phyloP scores from a whole-genome alignment of 2,888 invertebrate genomes.

The Hedychridium roseum region DNA sequence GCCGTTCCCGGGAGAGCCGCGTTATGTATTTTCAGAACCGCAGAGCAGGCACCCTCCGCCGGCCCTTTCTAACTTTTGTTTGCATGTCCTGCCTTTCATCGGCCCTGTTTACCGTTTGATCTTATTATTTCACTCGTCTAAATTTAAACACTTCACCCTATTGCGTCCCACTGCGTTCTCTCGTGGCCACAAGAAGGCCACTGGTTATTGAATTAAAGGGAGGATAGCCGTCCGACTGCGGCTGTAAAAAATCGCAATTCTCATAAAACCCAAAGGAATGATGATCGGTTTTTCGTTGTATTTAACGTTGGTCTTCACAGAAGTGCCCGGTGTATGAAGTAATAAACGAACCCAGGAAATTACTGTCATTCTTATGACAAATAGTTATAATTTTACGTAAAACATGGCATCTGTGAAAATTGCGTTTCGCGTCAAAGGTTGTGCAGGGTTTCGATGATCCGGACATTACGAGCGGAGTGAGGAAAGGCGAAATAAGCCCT shows the following conservation, averaged over 20 bases:
- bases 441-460: too few relatives aligned
- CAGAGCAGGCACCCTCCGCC: conserved; percentile 33
- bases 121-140: conserved; percentile 61
- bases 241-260: too few relatives aligned
- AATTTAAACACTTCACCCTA: conserved; percentile 57
- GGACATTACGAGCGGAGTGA: conserved; percentile 19
- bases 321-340: too few relatives aligned
- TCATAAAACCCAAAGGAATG: too few relatives aligned
- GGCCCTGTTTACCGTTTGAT: conserved; percentile 54
- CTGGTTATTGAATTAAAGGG: conserved; percentile 31
- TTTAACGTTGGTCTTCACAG: too few relatives aligned
- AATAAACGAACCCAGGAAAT: too few relatives aligned
- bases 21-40: conserved; percentile 46
- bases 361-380: too few relatives aligned
- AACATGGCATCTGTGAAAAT: too few relatives aligned
- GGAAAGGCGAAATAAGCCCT: conserved; percentile 24
- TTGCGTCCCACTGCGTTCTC: conserved; percentile 17
- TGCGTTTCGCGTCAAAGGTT: too few relatives aligned
- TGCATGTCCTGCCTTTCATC: conserved; percentile 51
- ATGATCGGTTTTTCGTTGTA: too few relatives aligned
- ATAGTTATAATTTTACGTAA: too few relatives aligned
- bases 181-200: conserved; percentile 19
- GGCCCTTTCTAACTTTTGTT: conserved; percentile 42
- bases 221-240: too few relatives aligned
- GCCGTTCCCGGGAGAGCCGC: conserved; percentile 44